Base-by-base conservation (phyloP, 2,888 invertebrate species). In the Xestia sexstrigata region DNA sequence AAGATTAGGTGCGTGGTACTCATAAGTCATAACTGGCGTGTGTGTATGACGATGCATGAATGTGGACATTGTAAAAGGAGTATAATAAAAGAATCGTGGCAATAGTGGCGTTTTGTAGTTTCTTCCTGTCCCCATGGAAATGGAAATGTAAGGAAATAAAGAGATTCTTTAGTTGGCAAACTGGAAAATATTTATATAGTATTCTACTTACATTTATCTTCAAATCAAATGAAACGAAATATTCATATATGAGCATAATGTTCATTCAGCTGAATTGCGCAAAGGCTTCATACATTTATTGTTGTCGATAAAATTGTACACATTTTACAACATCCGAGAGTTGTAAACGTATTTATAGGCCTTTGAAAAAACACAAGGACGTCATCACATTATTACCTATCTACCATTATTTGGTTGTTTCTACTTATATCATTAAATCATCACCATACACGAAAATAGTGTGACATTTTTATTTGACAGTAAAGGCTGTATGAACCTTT, bases 281-380 rank as follows among this genome's bases (percentile, higher is more conserved):
- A 30, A 69, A 78, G 11, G 11, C 42, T 76, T 42, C 49, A 82
- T 49, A 66, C 23, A 68, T 82, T 81, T 81, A 67, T 70, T 17
- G 74, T 60, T 78, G 66, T 72, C 78, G 65, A 85, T 85, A 78
- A 85, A 85, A 81, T 39, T 68, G 65, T 62, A 52, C 35, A 15
- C 20, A 52, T 23, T 85, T 77, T 72, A 81, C 66, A 60, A 85
- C 69, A 78, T 83, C 71, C 74, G 70, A 74, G 11, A 67, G 85
- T 74, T 55, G 52, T 85, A 23, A 83, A 75, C 47, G 7, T 71
- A 62, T 81, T 74, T 66, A 81, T 79, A 30, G 55, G 30, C 35
- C 63, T 60, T 74, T 73, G 70, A 66, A 39, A 70, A 47, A 70
- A 55, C 7, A 23, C 65, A 81, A 72, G 82, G 71, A 63, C 65